Evolutionary conservation across 1,140 invertebrate genomes (phyloP).

Genomic region (Epicauta chinensis): DNA sequence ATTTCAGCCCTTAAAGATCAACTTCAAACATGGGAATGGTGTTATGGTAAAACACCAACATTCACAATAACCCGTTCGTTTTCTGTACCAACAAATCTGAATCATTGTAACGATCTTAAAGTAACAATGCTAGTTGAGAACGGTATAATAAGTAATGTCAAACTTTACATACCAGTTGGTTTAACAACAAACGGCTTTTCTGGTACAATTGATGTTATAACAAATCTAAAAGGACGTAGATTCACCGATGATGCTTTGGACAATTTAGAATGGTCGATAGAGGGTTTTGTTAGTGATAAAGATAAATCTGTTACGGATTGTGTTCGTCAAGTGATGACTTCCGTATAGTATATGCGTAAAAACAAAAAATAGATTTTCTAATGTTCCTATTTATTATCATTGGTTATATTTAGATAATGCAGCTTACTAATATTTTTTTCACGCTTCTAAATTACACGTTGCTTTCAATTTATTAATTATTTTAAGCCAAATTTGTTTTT

Average conservation of each 20-base stretch:
- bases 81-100: constrained; percentile 26
- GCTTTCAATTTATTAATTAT: not conserved
- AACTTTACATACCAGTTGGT: constrained; percentile 33
- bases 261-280: constrained; percentile 30
- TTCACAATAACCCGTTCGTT: constrained; percentile 56
- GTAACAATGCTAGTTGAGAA: constrained; percentile 36
- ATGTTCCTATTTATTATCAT: not conserved
- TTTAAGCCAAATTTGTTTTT: not conserved
- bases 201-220: constrained; percentile 35
- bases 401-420: not conserved
- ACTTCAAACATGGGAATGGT: constrained; percentile 80
- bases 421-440: not conserved
- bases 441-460: not conserved
- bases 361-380: constrained; percentile 1
- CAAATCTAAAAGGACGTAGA: constrained; percentile 33
- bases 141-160: constrained; percentile 35
- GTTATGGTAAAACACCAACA: constrained; percentile 79
- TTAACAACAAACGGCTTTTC: constrained; percentile 31
- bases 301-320: constrained; percentile 37
- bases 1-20: constrained; percentile 53
- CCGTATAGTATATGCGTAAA: constrained; percentile 22
- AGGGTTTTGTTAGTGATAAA: constrained; percentile 29
- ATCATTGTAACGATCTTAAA: constrained; percentile 26
- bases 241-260: constrained; percentile 36
- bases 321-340: constrained; percentile 35